Percentiles rank a stretch among this genome's conserved stretches.
Conservation (phyloP, 1,140 invertebrate genomes). For the Hetaerina americana region DNA sequence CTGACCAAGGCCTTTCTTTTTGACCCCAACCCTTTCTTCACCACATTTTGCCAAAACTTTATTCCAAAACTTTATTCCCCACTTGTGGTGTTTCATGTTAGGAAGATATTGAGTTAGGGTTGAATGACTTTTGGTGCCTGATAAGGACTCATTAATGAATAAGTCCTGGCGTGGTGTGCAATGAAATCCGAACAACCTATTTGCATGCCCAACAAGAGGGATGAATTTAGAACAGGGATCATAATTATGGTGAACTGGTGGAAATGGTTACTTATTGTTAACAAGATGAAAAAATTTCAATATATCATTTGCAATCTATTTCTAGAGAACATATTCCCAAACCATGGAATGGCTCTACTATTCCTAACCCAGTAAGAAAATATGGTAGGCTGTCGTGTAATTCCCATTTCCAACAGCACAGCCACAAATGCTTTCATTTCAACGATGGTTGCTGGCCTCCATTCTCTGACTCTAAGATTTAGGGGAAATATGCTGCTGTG, state of each 20-base stretch:
- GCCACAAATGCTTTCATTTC: conserved; percentile 20
- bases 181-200: conserved; percentile 18
- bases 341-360: conserved; percentile 21
- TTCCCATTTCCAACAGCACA: conserved; percentile 20
- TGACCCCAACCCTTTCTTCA: conserved; percentile 6
- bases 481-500: not conserved
- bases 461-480: not conserved
- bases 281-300: conserved; percentile 16
- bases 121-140: conserved; percentile 17
- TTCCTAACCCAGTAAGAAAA: conserved; percentile 19
- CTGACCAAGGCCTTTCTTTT: conserved; percentile 18
- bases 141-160: conserved; percentile 19
- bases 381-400: conserved; percentile 17
- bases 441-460: no score
- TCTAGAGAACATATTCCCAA: conserved; percentile 20
- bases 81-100: conserved; percentile 21
- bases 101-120: conserved; percentile 19
- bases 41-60: conserved; percentile 14
- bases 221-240: conserved; percentile 20
- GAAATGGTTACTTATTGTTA: conserved; percentile 11
- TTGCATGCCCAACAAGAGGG: conserved; percentile 19
- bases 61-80: conserved; percentile 21
- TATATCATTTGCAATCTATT: conserved; percentile 21
- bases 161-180: conserved; percentile 20
- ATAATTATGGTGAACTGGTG: conserved; percentile 16